Percentiles rank a stretch among this genome's conserved stretches.
Conservation (phyloP, 2,797 vertebrate species). For the Iguana delicatissima region DNA sequence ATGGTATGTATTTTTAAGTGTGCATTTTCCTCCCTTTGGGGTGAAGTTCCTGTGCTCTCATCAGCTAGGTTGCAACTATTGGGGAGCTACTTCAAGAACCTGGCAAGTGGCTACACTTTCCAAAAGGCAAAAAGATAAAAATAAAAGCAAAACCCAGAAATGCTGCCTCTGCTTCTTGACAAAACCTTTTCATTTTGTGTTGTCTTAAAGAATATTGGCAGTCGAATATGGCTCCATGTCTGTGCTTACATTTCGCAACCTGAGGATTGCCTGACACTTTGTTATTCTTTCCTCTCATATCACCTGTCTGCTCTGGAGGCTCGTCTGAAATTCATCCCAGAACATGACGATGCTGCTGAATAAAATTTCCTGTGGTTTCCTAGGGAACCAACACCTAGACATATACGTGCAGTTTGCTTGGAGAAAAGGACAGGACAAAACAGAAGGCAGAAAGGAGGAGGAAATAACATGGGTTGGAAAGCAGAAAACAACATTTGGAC, state of each 20-base stretch:
- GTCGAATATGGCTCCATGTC: background rate
- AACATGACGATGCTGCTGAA: background rate
- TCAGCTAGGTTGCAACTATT: too few species aligned
- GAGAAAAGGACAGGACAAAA: background rate
- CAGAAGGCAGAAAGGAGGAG: background rate
- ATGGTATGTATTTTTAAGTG: background rate
- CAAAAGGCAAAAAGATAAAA: background rate
- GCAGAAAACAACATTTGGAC: background rate
- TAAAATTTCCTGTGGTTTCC: slow-evolving; percentile 37
- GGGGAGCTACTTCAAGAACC: background rate
- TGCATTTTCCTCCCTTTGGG: background rate
- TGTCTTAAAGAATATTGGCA: background rate
- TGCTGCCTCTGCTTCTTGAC: background rate
- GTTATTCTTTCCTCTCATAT: slow-evolving; percentile 3
- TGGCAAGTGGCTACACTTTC: background rate
- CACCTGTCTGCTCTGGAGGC: background rate
- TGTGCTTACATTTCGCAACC: background rate
- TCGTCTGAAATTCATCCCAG: slow-evolving; percentile 8
- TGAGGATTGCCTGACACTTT: slow-evolving; percentile 20
- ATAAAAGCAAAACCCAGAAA: background rate
- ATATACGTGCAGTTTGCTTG: background rate
- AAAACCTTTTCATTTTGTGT: background rate
- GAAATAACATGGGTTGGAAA: background rate
- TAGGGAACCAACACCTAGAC: slow-evolving; percentile 35
- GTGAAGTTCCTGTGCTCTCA: too few species aligned